A percentile compares a stretch with the other conserved stretches of the same genome.
These are phyloP conservation scores for Adelosebastes latens DNA, from an alignment of 2,797 vertebrate genomes.

Conservation along the genomic window DNA sequence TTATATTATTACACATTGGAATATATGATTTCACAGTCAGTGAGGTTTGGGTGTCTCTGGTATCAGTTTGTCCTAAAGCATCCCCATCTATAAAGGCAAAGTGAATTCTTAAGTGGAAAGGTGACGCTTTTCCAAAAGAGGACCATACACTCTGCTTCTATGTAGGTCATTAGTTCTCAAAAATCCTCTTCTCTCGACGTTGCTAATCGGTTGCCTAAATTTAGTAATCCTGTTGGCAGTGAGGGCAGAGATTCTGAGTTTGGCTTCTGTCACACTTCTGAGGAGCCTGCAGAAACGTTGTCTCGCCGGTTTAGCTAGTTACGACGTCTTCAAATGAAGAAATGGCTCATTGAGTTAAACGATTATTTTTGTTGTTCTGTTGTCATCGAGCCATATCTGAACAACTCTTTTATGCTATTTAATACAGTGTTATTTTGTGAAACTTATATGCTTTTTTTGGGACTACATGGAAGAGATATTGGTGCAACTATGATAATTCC, in stretches of 20 bases:
- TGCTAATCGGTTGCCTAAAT: conserved; percentile 71
- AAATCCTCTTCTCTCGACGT: conserved; percentile 50
- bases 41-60: neutral
- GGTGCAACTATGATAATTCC: neutral
- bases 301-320: conserved; percentile 1
- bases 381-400: neutral
- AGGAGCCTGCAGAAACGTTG: conserved; percentile 46
- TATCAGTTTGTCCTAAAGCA: neutral
- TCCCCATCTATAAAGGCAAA: neutral
- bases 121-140: conserved; percentile 18
- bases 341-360: conserved; percentile 10
- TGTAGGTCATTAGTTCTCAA: conserved; percentile 69
- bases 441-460: neutral
- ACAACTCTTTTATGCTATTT: neutral
- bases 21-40: neutral
- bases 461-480: neutral
- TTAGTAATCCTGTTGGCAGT: conserved; percentile 68
- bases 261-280: conserved; percentile 51
- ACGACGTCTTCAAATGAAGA: conserved; percentile 5
- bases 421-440: neutral
- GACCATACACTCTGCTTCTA: conserved; percentile 24
- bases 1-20: neutral
- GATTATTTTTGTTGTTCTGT: neutral
- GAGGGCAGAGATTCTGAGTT: conserved; percentile 57
- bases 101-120: conserved; percentile 2